Conservation (phyloP, 2,888 invertebrate species). For the Tuta absoluta region DNA sequence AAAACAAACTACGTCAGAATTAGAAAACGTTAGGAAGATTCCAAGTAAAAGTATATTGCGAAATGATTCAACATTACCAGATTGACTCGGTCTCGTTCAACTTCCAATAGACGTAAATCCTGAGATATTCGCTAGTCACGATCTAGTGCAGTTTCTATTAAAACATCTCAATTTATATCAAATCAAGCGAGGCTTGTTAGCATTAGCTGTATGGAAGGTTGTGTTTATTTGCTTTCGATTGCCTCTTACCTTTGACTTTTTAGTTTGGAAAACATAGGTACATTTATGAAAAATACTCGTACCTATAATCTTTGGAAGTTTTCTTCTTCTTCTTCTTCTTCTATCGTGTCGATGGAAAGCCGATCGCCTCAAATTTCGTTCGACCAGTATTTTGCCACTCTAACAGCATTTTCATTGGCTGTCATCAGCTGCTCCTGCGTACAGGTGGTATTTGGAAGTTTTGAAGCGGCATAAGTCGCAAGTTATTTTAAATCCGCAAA, state of each 20-base stretch:
- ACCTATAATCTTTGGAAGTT: no score
- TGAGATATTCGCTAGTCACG: constrained; percentile 2
- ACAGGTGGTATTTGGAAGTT: no score
- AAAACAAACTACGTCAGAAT: neutral
- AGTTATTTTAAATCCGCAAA: no score
- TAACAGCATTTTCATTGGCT: no score
- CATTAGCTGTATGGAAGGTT: neutral
- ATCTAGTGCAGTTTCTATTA: neutral
- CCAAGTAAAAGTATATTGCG: neutral
- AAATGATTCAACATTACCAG: neutral
- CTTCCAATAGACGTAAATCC: neutral
- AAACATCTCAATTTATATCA: constrained; percentile 8
- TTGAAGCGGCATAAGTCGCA: no score
- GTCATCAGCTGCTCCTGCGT: no score
- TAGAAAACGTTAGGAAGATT: constrained; percentile 13
- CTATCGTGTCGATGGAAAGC: no score
- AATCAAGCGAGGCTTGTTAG: constrained; percentile 6
- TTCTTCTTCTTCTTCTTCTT: no score
- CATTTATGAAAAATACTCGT: no score
- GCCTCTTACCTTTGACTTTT: neutral
- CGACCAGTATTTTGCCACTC: no score
- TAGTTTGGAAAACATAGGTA: neutral
- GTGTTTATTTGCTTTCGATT: neutral
- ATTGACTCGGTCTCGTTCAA: constrained; percentile 13
- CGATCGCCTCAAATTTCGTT: no score